Conservation (phyloP, 2,113 vertebrate genomes). For the Hoplias malabaricus region DNA sequence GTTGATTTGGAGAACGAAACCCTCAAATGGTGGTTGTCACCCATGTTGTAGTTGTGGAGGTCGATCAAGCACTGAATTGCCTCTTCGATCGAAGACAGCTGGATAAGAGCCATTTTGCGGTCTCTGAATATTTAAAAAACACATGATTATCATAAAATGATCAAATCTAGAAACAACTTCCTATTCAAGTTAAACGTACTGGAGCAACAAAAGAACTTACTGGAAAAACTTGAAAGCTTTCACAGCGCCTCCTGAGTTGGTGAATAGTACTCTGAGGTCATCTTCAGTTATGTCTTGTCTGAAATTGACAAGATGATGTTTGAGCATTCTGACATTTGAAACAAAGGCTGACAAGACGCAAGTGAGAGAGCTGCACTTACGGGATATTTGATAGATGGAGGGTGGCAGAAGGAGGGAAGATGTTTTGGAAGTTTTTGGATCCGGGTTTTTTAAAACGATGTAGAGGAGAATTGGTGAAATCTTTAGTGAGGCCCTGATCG, state of each 20-base stretch:
- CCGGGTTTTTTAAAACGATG: conserved; percentile 97
- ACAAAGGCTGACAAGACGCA: not conserved
- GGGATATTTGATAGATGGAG: conserved; percentile 97
- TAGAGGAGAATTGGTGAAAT: conserved; percentile 94
- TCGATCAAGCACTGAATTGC: conserved; percentile 95
- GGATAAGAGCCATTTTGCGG: conserved; percentile 98
- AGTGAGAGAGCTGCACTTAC: conserved; percentile 74
- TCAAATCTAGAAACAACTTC: not conserved
- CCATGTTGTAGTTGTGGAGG: conserved; percentile 98
- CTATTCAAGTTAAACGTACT: not conserved
- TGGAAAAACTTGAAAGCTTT: conserved; percentile 99
- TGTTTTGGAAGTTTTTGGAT: conserved; percentile 98
- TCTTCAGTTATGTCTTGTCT: conserved; percentile 94
- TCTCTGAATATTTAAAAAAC: conserved; percentile 83
- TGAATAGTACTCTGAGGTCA: conserved; percentile 90
- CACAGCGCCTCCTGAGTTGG: conserved; percentile 93
- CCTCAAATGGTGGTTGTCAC: conserved; percentile 94
- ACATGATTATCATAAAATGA: not conserved
- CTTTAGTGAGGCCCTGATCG: conserved; percentile 95
- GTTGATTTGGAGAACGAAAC: conserved; percentile 98
- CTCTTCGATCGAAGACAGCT: conserved; percentile 97
- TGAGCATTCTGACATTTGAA: conserved; percentile 14
- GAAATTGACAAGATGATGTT: conserved; percentile 44
- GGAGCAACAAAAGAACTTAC: conserved; percentile 71
- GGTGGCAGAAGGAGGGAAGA: conserved; percentile 94